Percentiles rank a stretch among this genome's conserved stretches.
phyloP scores from a whole-genome alignment of 2,113 vertebrate species.

The Sigmodon hispidus region DNA sequence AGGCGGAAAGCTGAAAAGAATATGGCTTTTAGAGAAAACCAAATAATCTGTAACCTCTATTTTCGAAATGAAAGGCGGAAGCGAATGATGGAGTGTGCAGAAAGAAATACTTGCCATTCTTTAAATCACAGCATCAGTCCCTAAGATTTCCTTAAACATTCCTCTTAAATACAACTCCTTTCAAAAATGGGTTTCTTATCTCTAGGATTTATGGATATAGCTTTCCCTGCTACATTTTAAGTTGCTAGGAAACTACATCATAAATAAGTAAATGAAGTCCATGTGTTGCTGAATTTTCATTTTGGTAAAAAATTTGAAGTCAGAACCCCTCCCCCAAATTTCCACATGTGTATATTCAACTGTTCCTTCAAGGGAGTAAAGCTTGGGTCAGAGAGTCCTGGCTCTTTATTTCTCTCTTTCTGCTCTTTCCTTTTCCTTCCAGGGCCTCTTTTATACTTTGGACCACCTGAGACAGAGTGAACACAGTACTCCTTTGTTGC shows the following conservation, averaged over 20 bases:
- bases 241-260: not conserved
- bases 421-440: not conserved
- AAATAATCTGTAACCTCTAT: slow-evolving; percentile 14
- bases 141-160: not conserved
- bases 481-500: slow-evolving; percentile 51
- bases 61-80: slow-evolving; percentile 25
- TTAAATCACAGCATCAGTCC: not conserved
- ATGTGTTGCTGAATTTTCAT: not conserved
- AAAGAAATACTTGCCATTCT: not conserved
- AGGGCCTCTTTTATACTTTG: not conserved
- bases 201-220: slow-evolving; percentile 1
- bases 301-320: slow-evolving; percentile 12
- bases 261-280: slow-evolving; percentile 50
- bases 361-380: no score
- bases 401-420: not conserved
- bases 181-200: slow-evolving; percentile 25
- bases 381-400: rapidly evolving
- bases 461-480: not conserved
- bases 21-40: not conserved
- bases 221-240: slow-evolving; percentile 32
- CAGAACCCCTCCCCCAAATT: not conserved
- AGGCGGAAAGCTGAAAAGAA: slow-evolving; percentile 16
- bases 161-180: not conserved
- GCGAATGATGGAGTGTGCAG: not conserved
- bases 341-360: slow-evolving; percentile 20